Base-by-base conservation (phyloP, 2,888 invertebrate species). In the Melinaea marsaeus region DNA sequence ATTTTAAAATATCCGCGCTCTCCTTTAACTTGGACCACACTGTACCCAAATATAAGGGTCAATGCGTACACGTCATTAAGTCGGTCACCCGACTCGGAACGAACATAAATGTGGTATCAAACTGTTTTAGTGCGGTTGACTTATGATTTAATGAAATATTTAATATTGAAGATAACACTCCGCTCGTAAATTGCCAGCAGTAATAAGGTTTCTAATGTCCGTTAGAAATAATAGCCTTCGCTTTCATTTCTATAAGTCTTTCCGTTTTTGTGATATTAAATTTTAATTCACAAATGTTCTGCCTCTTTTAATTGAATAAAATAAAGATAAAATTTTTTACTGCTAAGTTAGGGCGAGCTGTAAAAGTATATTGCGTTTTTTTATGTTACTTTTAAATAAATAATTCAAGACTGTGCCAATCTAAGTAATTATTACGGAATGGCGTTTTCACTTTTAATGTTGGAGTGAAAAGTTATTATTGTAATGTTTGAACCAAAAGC, bases 121-220 rank as follows among this genome's bases (percentile, higher is more conserved):
- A 88, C 89, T 88, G 89, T 90, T 90, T 90, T 90, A 90, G 88
- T 89, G 84, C 87, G 75, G 73, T 75, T 73, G 70, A 75, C 75
- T 80, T 80, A 87, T 88, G 90, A 90, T 90, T 88, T 90, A 90
- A 90, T 90, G 89, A 90, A 90, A 89, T 89, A 86, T 87, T 86
- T 90, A 86, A 88, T 88, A 88, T 86, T 78, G 80, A 72, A 88
- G 90, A 89, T 88, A 88, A 87, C 84, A 79, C 74, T 75, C 71
- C 66, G 70, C 75, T 74, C 73, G 79, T 81, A 83, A 88, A 88
- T 85, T 86, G 85, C 84, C 74, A 71, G 55, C 70, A 70, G 79
- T 81, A 79, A 84, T 84, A 85, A 74, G 74, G 62, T 55, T 60
- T 73, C 72, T 77, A 78, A 78, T 77, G 76, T 75, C 69, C 67